Base-by-base conservation (phyloP, 2,797 vertebrate species). In the Sorex maritimensis region DNA sequence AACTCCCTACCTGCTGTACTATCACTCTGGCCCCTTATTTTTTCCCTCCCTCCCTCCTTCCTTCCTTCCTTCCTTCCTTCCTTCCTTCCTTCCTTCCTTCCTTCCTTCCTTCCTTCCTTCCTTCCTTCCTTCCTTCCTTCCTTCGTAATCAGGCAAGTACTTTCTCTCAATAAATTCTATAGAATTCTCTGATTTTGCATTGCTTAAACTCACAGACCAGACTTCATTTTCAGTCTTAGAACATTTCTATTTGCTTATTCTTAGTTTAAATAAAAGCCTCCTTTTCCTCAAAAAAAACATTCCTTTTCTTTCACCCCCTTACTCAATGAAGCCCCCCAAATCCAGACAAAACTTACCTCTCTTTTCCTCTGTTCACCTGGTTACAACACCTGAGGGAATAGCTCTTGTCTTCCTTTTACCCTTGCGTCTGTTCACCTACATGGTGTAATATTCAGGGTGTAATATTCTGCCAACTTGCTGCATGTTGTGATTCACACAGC, bases 241-340 rank as follows among this genome's bases (percentile, higher is more conserved):
- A 72, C 30, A 23, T 67, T 84, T 95, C 81, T 92, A 38, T 44
- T 91, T 90, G 41, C 58, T 34, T 84, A 67, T 81, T 91, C 67
- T 89, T 65, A 30, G 68, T 67, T 80, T 75, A 68, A 91, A 55
- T 23, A 89, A 93, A 86, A 85, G 8, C 12, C 68, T 52, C 41
- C 49, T 38, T 91, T 86, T 74, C 63, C 28, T 65, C 58, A 78
- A 78, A 46, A 78, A 46, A 90, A 92, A 49, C 6, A 5, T 90
- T 30, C 38, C 5, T 19, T 73, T 41, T 46, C 58, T 38, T 8
- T 4, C 2, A 61, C 24, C 3, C 28, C 28, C 2, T 7, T 55
- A 17, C 14, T 24, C 23, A 30, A 19, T 41, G 0, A 34, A 9
- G 14, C 21, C 19, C 5, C 28, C 38, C 13, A 10, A 21, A 61